Evolutionary conservation across 2,797 vertebrate species (phyloP).

Genomic region (Darevskia nairensis): DNA sequence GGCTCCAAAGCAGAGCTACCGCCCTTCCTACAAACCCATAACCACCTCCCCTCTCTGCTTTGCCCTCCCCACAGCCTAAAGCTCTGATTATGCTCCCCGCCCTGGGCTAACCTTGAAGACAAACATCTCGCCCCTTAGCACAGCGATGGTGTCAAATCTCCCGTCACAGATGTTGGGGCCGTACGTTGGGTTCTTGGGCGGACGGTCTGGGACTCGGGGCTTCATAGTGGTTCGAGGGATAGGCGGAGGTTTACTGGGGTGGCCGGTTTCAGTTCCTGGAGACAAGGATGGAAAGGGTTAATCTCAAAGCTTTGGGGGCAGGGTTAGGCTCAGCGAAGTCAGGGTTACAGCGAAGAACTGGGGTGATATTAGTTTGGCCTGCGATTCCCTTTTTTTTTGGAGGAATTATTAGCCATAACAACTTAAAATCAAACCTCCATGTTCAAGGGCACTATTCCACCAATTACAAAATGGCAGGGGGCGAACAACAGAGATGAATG

Average conservation of each 20-base stretch:
- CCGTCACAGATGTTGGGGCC: constrained; percentile 91
- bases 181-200: constrained; percentile 71
- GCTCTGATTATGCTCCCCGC: background rate
- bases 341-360: background rate
- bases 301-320: background rate
- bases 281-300: background rate
- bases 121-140: constrained; percentile 93
- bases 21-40: no score
- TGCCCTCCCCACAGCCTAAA: no score
- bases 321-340: no score
- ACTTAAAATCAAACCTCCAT: background rate
- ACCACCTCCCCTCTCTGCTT: background rate
- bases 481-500: background rate
- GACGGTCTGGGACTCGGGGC: background rate
- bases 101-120: constrained; percentile 88
- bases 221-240: constrained; percentile 7
- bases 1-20: background rate
- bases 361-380: background rate
- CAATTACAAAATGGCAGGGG: background rate
- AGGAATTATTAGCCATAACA: background rate
- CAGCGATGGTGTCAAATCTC: constrained; percentile 90
- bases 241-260: background rate
- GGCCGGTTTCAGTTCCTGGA: background rate
- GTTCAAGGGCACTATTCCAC: no score
- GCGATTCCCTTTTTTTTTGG: no score